Evolutionary conservation across 2,113 vertebrate species (phyloP).

Genomic region (Dendrocopos noguchii): DNA sequence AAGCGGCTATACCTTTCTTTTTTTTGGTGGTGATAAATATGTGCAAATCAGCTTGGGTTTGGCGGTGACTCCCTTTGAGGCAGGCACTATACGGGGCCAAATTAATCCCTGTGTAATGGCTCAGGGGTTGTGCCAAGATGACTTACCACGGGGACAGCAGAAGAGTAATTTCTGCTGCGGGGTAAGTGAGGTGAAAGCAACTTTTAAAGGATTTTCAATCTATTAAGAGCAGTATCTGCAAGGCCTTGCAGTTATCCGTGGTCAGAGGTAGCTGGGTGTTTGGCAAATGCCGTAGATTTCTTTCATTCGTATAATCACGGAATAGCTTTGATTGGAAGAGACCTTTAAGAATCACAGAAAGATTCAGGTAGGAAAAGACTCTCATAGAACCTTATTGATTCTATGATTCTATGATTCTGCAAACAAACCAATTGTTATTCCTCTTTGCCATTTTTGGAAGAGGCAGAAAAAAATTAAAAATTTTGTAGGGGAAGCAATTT

Average conservation of each 20-base stretch:
- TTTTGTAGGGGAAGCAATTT: background rate
- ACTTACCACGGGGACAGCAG: background rate
- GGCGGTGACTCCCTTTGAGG: background rate
- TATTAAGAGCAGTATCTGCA: background rate
- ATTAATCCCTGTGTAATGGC: fast-evolving
- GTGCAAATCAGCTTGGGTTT: constrained; percentile 48
- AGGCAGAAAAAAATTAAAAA: background rate
- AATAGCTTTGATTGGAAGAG: too few species aligned
- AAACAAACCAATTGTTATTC: background rate
- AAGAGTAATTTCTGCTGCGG: background rate
- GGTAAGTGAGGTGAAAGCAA: background rate
- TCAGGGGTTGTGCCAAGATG: background rate
- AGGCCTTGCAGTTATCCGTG: background rate
- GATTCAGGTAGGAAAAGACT: too few species aligned
- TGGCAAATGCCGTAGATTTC: background rate
- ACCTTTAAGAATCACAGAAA: too few species aligned
- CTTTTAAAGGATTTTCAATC: background rate
- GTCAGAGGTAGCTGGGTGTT: background rate
- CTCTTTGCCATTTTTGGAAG: background rate
- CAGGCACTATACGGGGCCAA: background rate
- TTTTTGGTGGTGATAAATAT: constrained; percentile 48
- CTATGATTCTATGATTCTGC: too few species aligned
- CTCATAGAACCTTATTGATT: too few species aligned
- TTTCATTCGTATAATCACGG: fast-evolving
- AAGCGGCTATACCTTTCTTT: background rate